A percentile compares a stretch with the other conserved stretches of the same genome.
Conservation (phyloP, 2,113 vertebrate genomes). For the Anser cygnoides region DNA sequence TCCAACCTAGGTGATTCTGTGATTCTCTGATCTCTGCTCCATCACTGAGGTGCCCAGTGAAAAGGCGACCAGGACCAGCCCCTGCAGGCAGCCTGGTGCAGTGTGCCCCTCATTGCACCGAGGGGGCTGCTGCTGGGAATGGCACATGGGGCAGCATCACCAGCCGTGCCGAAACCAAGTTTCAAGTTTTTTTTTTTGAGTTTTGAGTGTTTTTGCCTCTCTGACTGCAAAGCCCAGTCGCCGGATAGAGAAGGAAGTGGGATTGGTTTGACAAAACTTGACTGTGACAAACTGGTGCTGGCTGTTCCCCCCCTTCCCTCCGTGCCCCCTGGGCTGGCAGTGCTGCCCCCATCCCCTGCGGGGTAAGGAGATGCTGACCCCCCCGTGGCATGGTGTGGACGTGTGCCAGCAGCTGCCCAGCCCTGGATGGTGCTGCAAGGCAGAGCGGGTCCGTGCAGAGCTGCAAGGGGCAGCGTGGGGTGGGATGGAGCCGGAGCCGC, state of each 20-base stretch:
- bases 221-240: background rate
- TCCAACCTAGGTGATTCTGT: no score
- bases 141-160: background rate
- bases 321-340: background rate
- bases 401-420: background rate
- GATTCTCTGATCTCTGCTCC: background rate
- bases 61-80: background rate
- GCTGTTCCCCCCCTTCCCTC: background rate
- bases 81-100: background rate
- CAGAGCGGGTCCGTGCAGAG: background rate
- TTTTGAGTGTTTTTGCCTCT: background rate
- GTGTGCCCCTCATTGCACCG: background rate
- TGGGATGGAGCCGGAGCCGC: background rate
- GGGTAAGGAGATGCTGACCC: background rate
- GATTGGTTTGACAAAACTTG: background rate
- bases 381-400: accelerated
- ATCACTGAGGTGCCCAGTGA: background rate
- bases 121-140: background rate
- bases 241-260: background rate
- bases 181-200: no score
- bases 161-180: background rate
- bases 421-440: background rate
- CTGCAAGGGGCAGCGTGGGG: accelerated
- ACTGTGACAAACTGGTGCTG: background rate
- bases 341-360: background rate